Evolutionary conservation across 2,888 invertebrate species (phyloP).

Genomic region (Griposia aprilina): DNA sequence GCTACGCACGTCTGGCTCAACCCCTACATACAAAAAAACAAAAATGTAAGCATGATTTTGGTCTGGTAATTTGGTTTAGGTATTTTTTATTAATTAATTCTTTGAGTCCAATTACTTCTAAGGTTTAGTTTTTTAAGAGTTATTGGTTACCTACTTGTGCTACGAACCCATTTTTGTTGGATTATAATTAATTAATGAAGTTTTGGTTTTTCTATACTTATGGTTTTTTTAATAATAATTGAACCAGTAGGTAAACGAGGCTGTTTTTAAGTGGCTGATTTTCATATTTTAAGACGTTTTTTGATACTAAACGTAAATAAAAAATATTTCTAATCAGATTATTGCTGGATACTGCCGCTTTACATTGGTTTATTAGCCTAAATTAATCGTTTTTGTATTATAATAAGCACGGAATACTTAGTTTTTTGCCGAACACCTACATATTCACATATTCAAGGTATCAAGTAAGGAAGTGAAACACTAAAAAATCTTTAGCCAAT

Average conservation of each 20-base stretch:
- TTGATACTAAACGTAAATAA: not conserved
- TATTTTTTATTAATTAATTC: not conserved
- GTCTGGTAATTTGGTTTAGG: not conserved
- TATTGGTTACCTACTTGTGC: not conserved
- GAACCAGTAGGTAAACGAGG: not conserved
- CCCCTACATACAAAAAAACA: not conserved
- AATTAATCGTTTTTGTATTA: not conserved
- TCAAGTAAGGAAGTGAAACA: conserved; percentile 37
- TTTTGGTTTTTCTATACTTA: not conserved
- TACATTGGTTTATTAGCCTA: not conserved
- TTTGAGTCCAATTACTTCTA: not conserved
- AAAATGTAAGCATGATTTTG: not conserved
- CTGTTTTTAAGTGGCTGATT: not conserved
- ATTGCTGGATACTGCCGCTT: not conserved
- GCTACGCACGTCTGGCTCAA: conserved; percentile 10
- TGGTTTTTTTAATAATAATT: not conserved
- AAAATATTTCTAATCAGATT: not conserved
- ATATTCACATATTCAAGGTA: conserved; percentile 11
- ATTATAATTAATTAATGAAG: not conserved
- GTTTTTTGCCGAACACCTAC: conserved; percentile 14
- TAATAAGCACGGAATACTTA: conserved; percentile 3
- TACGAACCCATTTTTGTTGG: not conserved
- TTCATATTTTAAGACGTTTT: not conserved
- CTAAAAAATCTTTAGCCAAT: conserved; percentile 61
- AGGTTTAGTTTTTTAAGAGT: not conserved